Conservation (phyloP, 1,140 invertebrate species). For the Oreohelix idahoensis region DNA sequence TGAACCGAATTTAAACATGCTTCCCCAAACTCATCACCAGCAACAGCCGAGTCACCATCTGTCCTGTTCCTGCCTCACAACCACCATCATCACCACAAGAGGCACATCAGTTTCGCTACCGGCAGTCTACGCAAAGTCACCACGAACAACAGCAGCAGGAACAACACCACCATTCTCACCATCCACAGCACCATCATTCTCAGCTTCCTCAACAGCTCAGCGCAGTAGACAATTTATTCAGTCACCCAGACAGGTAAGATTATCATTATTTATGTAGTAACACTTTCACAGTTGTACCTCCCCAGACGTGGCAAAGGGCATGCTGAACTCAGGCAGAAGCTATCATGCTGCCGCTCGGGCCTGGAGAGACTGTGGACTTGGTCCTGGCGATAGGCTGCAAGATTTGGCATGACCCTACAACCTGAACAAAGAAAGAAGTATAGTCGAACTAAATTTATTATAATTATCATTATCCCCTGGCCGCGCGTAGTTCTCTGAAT, state of each 20-base stretch:
- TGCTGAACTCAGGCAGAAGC: too few species aligned
- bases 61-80: not conserved
- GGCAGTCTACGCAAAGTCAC: not conserved
- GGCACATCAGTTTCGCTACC: not conserved
- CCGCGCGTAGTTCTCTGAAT: too few species aligned
- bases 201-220: constrained; percentile 3
- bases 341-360: too few species aligned
- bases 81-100: not conserved
- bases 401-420: too few species aligned
- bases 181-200: not conserved
- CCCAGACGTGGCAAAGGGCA: too few species aligned
- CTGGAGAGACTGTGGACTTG: too few species aligned
- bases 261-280: too few species aligned
- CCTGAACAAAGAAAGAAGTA: too few species aligned
- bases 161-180: constrained; percentile 20
- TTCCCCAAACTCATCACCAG: not conserved
- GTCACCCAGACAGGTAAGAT: constrained; percentile 5
- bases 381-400: too few species aligned
- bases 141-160: constrained; percentile 9
- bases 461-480: too few species aligned
- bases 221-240: not conserved
- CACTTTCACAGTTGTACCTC: too few species aligned
- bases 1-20: not conserved
- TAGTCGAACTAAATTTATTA: too few species aligned
- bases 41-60: not conserved